A percentile compares a stretch with the other conserved stretches of the same genome.
These are phyloP conservation scores for Cryptocephalus moraei DNA, from an alignment of 2,888 invertebrate species.

Conservation along the genomic window DNA sequence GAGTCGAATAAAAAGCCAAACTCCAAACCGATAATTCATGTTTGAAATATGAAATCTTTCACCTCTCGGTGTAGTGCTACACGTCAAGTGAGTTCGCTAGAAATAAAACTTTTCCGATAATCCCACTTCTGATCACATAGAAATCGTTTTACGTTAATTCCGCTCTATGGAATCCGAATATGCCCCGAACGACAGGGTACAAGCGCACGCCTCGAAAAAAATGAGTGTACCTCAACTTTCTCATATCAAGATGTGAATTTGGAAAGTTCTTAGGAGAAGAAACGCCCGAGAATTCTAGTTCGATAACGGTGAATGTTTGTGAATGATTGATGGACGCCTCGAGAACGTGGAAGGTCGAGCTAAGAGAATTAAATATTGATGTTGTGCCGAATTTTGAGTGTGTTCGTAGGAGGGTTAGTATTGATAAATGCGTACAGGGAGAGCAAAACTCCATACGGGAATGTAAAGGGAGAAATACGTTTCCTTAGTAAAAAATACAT, in stretches of 20 bases:
- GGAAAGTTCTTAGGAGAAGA: conserved; percentile 21
- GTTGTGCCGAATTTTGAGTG: conserved; percentile 25
- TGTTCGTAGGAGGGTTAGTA: not conserved
- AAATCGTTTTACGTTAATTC: conserved; percentile 12
- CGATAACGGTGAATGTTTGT: conserved; percentile 28
- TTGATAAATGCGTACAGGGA: no score
- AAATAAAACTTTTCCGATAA: not conserved
- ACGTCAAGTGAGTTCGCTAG: not conserved
- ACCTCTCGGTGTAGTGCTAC: no score
- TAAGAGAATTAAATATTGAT: conserved; percentile 27
- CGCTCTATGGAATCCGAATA: conserved; percentile 7
- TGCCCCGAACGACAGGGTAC: conserved; percentile 5
- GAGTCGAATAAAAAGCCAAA: no score
- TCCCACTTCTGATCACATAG: conserved; percentile 2
- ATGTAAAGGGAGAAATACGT: no score
- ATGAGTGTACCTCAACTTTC: not conserved
- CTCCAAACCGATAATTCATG: no score
- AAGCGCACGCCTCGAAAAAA: conserved; percentile 4
- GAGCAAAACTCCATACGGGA: no score
- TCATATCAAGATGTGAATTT: conserved; percentile 21
- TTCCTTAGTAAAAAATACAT: no score
- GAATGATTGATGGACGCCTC: conserved; percentile 34
- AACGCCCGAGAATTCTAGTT: conserved; percentile 20
- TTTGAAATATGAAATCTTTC: no score
- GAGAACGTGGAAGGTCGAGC: conserved; percentile 17